Conservation (phyloP, 1,140 invertebrate genomes). For the Drosophila biarmipes region DNA sequence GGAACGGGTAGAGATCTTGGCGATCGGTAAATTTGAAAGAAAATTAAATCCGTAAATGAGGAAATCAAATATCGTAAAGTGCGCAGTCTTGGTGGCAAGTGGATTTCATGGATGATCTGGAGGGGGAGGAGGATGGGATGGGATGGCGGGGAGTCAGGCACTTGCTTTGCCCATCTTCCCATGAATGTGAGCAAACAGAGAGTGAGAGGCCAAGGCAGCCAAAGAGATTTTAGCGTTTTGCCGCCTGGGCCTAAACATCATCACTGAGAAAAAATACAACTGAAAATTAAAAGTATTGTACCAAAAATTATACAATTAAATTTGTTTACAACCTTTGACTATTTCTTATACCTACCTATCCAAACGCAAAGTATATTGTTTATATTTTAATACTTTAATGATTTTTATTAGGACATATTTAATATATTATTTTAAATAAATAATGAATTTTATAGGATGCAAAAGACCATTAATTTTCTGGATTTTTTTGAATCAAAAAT, state of each 20-base stretch:
- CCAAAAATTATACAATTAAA: too few species aligned
- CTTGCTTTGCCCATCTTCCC: slow-evolving; percentile 67
- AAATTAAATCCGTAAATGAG: slow-evolving; percentile 83
- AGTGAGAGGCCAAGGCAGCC: slow-evolving; percentile 17
- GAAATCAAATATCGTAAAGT: slow-evolving; percentile 83
- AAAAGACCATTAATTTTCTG: too few species aligned
- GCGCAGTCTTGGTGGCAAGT: slow-evolving; percentile 75
- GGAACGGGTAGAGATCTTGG: slow-evolving; percentile 61
- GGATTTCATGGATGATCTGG: slow-evolving; percentile 46
- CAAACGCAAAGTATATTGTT: too few species aligned
- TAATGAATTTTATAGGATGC: too few species aligned
- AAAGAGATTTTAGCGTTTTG: slow-evolving; percentile 74
- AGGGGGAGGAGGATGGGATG: slow-evolving; percentile 12
- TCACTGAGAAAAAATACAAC: slow-evolving; percentile 1
- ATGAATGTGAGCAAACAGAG: slow-evolving; percentile 77
- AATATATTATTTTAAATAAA: too few species aligned
- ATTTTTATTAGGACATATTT: too few species aligned
- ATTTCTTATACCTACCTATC: too few species aligned
- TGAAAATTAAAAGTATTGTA: not conserved
- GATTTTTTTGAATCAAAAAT: too few species aligned
- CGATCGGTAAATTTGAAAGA: slow-evolving; percentile 81
- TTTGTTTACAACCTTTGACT: too few species aligned
- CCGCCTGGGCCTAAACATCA: slow-evolving; percentile 42
- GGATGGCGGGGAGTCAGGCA: slow-evolving; percentile 15
- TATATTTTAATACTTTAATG: too few species aligned